Percentiles rank a stretch among this genome's conserved stretches.
Conservation (phyloP, 2,888 invertebrate species). For the Nomada goodeniana region DNA sequence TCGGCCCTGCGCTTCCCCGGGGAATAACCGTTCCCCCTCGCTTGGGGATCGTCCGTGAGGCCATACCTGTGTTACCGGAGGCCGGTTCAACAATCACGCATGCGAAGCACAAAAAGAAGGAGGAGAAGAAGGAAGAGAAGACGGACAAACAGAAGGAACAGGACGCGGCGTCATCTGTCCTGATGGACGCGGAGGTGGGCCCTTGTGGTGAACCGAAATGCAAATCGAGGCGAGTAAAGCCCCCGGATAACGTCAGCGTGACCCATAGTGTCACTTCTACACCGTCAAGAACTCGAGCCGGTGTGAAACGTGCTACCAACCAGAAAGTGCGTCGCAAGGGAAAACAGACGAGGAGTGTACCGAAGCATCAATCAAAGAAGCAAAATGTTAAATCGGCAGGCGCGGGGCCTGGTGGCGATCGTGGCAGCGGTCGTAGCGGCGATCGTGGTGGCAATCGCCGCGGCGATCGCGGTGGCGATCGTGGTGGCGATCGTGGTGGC, state of each 20-base stretch:
- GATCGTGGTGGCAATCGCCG: too few species aligned
- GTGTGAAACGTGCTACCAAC: not conserved
- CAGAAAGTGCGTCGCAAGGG: not conserved
- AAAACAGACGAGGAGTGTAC: not conserved
- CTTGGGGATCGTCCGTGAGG: constrained; percentile 73
- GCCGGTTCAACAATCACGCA: constrained; percentile 28
- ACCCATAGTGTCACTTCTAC: not conserved
- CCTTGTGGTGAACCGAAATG: constrained; percentile 75
- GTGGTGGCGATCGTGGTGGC: too few species aligned
- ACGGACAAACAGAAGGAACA: constrained; percentile 58
- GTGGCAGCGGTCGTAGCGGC: not conserved
- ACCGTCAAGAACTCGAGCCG: not conserved
- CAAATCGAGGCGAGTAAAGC: constrained; percentile 65
- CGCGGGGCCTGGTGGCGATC: constrained; percentile 60
- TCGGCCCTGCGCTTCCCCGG: constrained; percentile 37
- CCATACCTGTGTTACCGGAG: constrained; percentile 65
- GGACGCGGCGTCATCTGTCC: constrained; percentile 25
- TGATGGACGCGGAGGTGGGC: constrained; percentile 63
- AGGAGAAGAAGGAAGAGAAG: constrained; percentile 60
- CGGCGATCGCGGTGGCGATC: too few species aligned
- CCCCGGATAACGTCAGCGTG: not conserved
- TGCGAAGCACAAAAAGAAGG: constrained; percentile 45
- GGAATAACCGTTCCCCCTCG: constrained; percentile 66
- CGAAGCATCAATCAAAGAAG: not conserved
- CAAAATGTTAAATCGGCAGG: not conserved